Evolutionary conservation across 1,140 invertebrate genomes (phyloP), one percentile per base, ranked within the genome.

Genomic region (Pseudomyrmex concolor): DNA sequence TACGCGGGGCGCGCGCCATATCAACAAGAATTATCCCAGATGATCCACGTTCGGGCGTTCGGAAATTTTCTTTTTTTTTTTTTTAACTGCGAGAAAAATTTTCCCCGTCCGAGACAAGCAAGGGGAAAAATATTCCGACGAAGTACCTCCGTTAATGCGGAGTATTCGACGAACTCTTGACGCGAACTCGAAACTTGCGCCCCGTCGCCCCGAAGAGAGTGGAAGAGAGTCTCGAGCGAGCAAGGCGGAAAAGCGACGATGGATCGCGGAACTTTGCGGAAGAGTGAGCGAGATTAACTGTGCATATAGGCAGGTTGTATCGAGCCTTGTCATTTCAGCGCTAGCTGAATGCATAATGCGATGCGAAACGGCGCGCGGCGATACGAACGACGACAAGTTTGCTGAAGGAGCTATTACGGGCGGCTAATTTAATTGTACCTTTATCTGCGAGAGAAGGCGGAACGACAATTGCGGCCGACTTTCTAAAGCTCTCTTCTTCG

Each of bases 391-490:
- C 10, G 22, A 83, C 70, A 71, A 77, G 54, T 87, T 87, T 66
- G 43, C 54, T 25, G 1, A 67, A 34, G 51, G 34, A 57, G 34
- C 50, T 17, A 59, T 87, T 84, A 87, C 54, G n/a, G 66, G 10
- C 48, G 54, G 76, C 57, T 86, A 86, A 86, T 86, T 87, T 83
- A 76, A 77, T 84, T 77, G 82, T 48, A 48, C 43, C 64, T 78
- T 71, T 80, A 60, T 80, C 66, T 25, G 13, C 10, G n/a, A 70
- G 4, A 34, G 54, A 80, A 78, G 51, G 66, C 48, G 70, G 19
- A 55, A 82, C 22, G 64, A 76, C 72, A 86, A 86, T 54, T 85
- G 57, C 51, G 12, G 25, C 34, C 45, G 22, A 55, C 54, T 64
- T n/a, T 34, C 48, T 50, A 78, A 50, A 70, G 64, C 64, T 78